Percentiles rank a stretch among this genome's conserved stretches.
phyloP scores from a whole-genome alignment of 2,113 vertebrate species.

The Phasianus colchicus region DNA sequence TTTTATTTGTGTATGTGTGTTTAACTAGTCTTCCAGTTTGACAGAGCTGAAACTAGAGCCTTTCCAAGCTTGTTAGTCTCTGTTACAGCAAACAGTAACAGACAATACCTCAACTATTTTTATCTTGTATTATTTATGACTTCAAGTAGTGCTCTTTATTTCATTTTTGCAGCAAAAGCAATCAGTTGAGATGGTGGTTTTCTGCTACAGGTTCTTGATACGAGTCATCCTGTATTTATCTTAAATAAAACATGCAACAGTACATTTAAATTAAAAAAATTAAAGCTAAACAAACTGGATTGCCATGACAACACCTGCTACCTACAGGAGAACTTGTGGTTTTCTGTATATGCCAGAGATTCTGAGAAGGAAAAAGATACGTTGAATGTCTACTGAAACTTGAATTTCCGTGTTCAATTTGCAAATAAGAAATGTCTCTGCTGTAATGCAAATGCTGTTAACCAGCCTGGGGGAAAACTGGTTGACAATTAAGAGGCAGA shows the following conservation, averaged over 20 bases:
- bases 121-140: background rate
- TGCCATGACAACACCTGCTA: slow-evolving; percentile 45
- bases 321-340: background rate
- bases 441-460: slow-evolving; percentile 20
- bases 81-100: background rate
- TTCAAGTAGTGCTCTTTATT: background rate
- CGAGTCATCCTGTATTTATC: slow-evolving; percentile 22
- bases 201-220: background rate
- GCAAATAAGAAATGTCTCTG: background rate
- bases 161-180: background rate
- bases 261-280: background rate
- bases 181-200: slow-evolving; percentile 2
- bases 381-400: background rate
- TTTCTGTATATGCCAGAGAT: background rate
- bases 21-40: background rate
- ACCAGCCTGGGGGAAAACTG: background rate
- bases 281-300: slow-evolving; percentile 29
- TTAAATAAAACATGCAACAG: background rate
- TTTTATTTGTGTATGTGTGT: background rate
- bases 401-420: background rate
- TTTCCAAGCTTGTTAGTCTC: background rate
- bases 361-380: background rate
- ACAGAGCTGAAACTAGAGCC: background rate
- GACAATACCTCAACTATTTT: background rate
- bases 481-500: background rate